Base-by-base conservation (phyloP, 2,888 invertebrate genomes). In the Agrotis ipsilon region DNA sequence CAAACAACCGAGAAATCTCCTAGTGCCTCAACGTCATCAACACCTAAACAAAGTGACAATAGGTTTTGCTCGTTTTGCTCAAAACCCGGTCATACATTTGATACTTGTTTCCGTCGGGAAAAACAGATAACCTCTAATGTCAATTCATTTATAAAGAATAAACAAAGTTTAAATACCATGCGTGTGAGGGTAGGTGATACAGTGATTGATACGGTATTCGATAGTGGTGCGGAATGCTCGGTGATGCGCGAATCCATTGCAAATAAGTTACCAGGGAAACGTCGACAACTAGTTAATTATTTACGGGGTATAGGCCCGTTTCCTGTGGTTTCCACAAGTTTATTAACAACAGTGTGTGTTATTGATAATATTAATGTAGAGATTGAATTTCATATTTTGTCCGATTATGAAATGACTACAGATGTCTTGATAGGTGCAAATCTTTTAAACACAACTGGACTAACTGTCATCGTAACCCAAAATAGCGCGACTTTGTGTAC, bases 91-190 rank as follows among this genome's bases (percentile, higher is more conserved):
- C 64, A 64, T 19, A 64, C 64, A 14, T 64, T 64, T 45, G 64
- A 64, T 7, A 55, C 64, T 7, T 64, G 64, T 32, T 64, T 9
- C n/a, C 54, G 63, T 14, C 45, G 63, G 3, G 63, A 64, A 9
- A 64, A 64, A 45, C 63, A 64, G 3, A 64, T 61, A n/a, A 48
- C n/a, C n/a, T 61, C 60, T 7, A 61, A 61, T 61, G 27, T 61
- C 1, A 61, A 61, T 48, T 61, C 48, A 21, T 27, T 64, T 45
- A n/a, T 27, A 21, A 54, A 54, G 0, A 45, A 45, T 32, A 64
- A 64, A 46, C 45, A n/a, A 2, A 46, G 4, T 16, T 64, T 64
- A 19, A 55, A 55, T 55, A 55, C 64, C 7, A 64, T 55, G 64
- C 27, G 46, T 27, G 55, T 55, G 27, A 27, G 19, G 7, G 54